Evolutionary conservation across 1,140 invertebrate genomes (phyloP).

Genomic region (Ips nitidus): DNA sequence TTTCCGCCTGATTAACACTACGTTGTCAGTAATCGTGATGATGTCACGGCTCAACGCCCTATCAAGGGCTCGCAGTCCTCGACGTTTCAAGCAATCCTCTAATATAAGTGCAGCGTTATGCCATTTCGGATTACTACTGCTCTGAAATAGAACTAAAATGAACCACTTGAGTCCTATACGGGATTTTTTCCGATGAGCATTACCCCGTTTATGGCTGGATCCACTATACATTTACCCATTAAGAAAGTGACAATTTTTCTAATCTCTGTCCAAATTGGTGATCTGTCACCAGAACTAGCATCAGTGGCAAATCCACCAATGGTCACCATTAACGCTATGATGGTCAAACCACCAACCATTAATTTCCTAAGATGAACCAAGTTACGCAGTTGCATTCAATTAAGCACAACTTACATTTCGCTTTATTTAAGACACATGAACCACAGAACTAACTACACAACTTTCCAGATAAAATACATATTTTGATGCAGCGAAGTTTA

Average conservation of each 20-base stretch:
- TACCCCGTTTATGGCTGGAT: not conserved
- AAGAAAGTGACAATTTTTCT: not conserved
- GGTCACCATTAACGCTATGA: not conserved
- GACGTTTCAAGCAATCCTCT: conserved; percentile 35
- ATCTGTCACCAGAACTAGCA: not conserved
- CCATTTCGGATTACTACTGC: not conserved
- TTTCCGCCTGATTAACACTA: conserved; percentile 28
- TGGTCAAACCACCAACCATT: not conserved
- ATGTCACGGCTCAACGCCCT: conserved; percentile 34
- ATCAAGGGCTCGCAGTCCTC: conserved; percentile 36
- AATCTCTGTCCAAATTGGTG: conserved; percentile 5
- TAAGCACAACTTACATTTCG: not conserved
- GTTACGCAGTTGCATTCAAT: not conserved
- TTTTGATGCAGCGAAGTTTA: not conserved
- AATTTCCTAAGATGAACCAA: too few relatives aligned
- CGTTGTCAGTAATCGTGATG: conserved; percentile 29
- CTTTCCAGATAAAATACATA: too few relatives aligned
- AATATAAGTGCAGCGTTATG: conserved; percentile 17
- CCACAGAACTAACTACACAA: not conserved
- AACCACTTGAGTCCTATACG: not conserved
- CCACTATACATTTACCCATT: not conserved
- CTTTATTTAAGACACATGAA: not conserved
- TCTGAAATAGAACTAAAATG: conserved; percentile 21
- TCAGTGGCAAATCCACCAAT: not conserved
- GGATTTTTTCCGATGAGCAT: not conserved